Evolutionary conservation across 2,797 vertebrate species (phyloP).

Genomic region (Halcyon leucocephala): DNA sequence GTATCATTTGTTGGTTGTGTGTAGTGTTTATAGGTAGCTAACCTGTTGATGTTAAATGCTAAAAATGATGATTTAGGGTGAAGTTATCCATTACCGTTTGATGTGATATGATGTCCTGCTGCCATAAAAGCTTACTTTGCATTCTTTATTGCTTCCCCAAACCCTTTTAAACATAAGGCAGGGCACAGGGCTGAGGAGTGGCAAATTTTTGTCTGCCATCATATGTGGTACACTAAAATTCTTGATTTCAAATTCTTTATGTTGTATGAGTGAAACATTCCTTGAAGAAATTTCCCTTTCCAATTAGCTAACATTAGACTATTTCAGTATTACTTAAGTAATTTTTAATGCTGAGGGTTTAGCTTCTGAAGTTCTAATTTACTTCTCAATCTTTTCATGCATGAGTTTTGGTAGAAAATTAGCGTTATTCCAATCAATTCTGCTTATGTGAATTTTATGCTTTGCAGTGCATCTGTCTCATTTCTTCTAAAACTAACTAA

Average conservation of each 20-base stretch:
- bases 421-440: background rate
- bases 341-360: background rate
- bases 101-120: background rate
- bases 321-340: background rate
- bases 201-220: background rate
- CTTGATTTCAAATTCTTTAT: background rate
- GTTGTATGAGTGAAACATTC: rapidly evolving
- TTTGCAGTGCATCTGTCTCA: background rate
- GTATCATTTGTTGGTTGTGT: background rate
- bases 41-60: background rate
- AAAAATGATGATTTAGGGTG: background rate
- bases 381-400: background rate
- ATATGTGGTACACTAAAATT: rapidly evolving
- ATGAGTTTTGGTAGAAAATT: background rate
- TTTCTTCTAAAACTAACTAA: background rate
- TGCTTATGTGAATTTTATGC: background rate
- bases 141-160: background rate
- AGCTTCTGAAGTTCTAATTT: background rate
- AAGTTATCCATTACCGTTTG: background rate
- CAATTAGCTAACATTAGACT: background rate
- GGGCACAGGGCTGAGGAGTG: background rate
- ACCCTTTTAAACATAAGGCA: background rate
- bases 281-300: background rate
- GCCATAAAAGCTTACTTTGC: background rate
- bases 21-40: background rate